Base-by-base conservation (phyloP, 2,888 invertebrate species). In the Parnassius glacialis region DNA sequence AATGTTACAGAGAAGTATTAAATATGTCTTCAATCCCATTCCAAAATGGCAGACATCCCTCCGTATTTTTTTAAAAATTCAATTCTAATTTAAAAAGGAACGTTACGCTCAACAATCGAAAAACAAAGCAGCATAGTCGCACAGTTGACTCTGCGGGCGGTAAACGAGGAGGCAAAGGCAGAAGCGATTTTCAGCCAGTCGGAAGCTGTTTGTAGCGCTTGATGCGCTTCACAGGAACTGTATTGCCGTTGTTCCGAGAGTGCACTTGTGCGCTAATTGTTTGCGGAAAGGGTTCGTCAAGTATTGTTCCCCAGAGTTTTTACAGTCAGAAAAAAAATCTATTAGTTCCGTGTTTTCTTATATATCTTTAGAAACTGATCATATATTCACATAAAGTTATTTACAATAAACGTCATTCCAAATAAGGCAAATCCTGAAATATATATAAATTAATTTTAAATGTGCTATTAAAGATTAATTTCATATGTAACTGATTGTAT, bases 211-310 rank as follows among this genome's bases (percentile, higher is more conserved):
- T 74, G 73, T 67, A 70, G 72, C 74, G 73, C 72, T 73, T 68
- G 68, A 67, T 71, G 72, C 72, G 69, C 65, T 71, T 68, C 64
- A 64, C 74, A 80, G 84, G 82, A 83, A 76, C 74, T 81, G 84
- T 83, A 86, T 87, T 73, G 84, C 86, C 77, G 87, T 89, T 90
- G 89, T 90, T 87, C 75, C 68, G 70, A 64, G 71, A 89, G 89
- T 74, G 84, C 87, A 82, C 90, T 90, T 79, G 81, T 74, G 78
- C 89, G 82, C 84, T 90, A 90, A 91, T 91, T 90, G 90, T 91
- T 89, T 87, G 89, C 88, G 83, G 90, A 87, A 89, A 89, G 90
- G 90, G 90, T 89, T 86, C 79, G 74, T 84, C 76, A 74, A 89
- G 86, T 87, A 90, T 90, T 89, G 88, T 88, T 84, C 73, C 74